phyloP scores from a whole-genome alignment of 1,140 invertebrate species.

The Listronotus oregonensis region DNA sequence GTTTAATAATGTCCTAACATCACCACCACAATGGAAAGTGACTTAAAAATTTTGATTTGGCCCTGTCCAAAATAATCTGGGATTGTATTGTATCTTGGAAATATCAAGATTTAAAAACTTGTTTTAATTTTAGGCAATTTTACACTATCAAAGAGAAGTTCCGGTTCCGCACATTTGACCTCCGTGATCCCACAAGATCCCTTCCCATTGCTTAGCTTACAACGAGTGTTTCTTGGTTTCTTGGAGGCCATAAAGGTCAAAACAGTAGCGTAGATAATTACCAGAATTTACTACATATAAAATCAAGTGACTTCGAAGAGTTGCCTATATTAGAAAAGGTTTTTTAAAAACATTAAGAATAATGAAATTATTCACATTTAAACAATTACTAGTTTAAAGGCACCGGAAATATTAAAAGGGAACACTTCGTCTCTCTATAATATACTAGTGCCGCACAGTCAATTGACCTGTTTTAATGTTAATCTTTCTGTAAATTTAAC shows the following conservation, averaged over 20 bases:
- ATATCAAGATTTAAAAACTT: constrained; percentile 29
- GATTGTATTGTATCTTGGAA: constrained; percentile 25
- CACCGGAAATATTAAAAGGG: too few species aligned
- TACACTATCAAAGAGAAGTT: constrained; percentile 15
- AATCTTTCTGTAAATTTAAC: too few species aligned
- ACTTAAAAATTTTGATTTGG: constrained; percentile 11
- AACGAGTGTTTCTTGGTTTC: constrained; percentile 18
- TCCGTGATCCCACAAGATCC: constrained; percentile 6
- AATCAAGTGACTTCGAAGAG: too few species aligned
- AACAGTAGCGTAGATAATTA: constrained; percentile 19
- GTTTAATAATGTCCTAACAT: constrained; percentile 26
- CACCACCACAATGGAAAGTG: constrained; percentile 19
- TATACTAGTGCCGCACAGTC: too few species aligned
- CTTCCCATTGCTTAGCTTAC: constrained; percentile 3
- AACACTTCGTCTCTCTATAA: too few species aligned
- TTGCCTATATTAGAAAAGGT: too few species aligned
- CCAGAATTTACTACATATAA: too few species aligned
- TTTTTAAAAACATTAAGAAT: too few species aligned
- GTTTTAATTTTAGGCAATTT: constrained; percentile 34
- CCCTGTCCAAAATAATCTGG: constrained; percentile 11
- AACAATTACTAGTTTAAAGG: too few species aligned
- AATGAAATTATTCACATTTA: too few species aligned
- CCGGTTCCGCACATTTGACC: constrained; percentile 30
- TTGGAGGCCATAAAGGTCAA: constrained; percentile 16
- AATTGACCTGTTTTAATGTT: too few species aligned